phyloP scores from a whole-genome alignment of 2,888 invertebrate genomes.

The Drosophila ustulata region DNA sequence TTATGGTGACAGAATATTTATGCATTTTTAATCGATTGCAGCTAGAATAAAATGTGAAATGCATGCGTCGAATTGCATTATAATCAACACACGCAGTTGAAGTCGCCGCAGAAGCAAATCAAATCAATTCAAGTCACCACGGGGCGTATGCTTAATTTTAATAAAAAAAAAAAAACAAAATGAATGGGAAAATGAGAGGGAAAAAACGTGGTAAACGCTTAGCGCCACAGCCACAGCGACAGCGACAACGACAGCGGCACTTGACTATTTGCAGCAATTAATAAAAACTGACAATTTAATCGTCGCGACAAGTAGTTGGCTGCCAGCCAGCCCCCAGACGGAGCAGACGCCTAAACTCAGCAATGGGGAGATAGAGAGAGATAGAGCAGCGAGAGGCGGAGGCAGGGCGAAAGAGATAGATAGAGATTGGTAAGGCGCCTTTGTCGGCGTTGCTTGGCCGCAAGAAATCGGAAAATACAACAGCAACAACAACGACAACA shows the following conservation, averaged over 20 bases:
- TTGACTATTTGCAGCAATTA: conserved; percentile 81
- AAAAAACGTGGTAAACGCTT: conserved; percentile 39
- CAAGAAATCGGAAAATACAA: conserved; percentile 50
- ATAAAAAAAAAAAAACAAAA: conserved; percentile 21
- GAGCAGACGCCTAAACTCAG: conserved; percentile 42
- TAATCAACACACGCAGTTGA: conserved; percentile 42
- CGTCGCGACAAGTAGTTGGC: conserved; percentile 81
- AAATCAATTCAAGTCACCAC: conserved; percentile 73
- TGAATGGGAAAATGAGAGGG: conserved; percentile 19
- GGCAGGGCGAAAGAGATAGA: background rate
- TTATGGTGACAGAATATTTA: conserved; percentile 26
- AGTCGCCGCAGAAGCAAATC: conserved; percentile 52
- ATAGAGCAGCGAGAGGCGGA: background rate
- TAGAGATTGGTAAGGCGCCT: conserved; percentile 50
- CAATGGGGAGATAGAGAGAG: conserved; percentile 3
- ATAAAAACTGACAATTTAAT: conserved; percentile 84
- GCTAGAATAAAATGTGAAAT: conserved; percentile 22
- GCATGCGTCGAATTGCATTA: conserved; percentile 47
- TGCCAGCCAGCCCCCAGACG: conserved; percentile 76
- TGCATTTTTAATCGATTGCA: conserved; percentile 30
- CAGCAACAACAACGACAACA: conserved; percentile 8
- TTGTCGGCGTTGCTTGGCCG: conserved; percentile 65
- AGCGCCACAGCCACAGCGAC: conserved; percentile 64
- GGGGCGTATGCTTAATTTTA: conserved; percentile 75
- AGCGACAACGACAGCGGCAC: conserved; percentile 42